A percentile compares a stretch with the other conserved stretches of the same genome.
Evolutionary conservation across 2,888 invertebrate species (phyloP).

Genomic region (Endotricha flammealis): DNA sequence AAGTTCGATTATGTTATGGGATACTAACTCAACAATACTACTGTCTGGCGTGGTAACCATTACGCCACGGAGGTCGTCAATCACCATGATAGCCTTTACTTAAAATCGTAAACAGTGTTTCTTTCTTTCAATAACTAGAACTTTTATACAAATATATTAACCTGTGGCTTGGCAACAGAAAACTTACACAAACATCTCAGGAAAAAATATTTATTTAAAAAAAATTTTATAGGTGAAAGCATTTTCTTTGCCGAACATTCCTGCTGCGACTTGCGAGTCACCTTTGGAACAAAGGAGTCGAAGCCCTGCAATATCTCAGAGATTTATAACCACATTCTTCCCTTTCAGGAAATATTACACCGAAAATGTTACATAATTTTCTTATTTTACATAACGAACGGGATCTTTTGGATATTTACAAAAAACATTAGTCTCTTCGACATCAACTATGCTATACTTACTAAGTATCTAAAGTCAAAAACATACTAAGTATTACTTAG

Average conservation of each 20-base stretch:
- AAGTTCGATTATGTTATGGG: no score
- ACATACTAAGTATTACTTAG: no score
- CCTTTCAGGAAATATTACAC: constrained; percentile 16
- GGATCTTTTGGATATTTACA: not conserved
- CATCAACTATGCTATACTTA: not conserved
- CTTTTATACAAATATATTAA: no score
- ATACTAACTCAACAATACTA: no score
- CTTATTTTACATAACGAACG: constrained; percentile 4
- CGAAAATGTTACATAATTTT: constrained; percentile 6
- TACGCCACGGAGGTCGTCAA: no score
- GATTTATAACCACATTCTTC: constrained; percentile 26
- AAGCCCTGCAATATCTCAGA: constrained; percentile 15
- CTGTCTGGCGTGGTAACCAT: no score
- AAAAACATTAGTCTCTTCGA: not conserved
- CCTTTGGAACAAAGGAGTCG: constrained; percentile 21
- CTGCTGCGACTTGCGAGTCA: constrained; percentile 13
- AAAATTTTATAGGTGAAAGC: constrained; percentile 16
- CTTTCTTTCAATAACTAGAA: no score
- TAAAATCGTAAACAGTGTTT: no score
- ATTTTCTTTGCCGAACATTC: constrained; percentile 27
- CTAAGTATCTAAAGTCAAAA: no score
- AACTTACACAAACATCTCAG: no score
- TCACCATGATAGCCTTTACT: no score
- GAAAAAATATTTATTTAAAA: constrained; percentile 17
- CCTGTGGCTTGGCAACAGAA: no score